phyloP scores from a whole-genome alignment of 2,113 vertebrate genomes.

The Aix galericulata region DNA sequence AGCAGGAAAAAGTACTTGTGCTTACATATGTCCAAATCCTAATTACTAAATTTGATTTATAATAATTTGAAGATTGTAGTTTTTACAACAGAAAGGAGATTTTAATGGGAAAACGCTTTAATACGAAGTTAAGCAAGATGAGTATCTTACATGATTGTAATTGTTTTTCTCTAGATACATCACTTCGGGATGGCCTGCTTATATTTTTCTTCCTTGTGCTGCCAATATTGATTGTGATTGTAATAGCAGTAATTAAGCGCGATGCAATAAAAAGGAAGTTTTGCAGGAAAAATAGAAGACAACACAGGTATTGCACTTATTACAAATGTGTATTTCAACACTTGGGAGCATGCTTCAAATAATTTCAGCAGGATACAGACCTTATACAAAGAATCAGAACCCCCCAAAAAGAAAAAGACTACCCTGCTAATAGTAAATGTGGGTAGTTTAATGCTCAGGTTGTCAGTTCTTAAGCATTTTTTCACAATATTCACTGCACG shows the following conservation, averaged over 20 bases:
- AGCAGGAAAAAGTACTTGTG: neutral
- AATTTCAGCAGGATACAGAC: neutral
- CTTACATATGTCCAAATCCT: neutral
- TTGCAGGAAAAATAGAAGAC: slow-evolving; percentile 50
- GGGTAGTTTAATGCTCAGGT: neutral
- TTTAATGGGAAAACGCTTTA: neutral
- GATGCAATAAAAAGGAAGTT: slow-evolving; percentile 57
- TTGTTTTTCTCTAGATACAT: slow-evolving; percentile 77
- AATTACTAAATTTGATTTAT: neutral
- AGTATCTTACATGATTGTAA: neutral
- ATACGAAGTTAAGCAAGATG: neutral
- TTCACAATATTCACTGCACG: neutral
- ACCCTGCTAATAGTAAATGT: neutral
- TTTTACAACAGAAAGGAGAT: neutral
- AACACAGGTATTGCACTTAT: slow-evolving; percentile 29
- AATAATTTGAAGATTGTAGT: neutral
- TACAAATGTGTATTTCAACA: neutral
- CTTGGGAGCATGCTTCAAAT: neutral
- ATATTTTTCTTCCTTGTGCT: slow-evolving; percentile 88
- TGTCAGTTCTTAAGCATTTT: neutral
- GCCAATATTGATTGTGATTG: slow-evolving; percentile 59
- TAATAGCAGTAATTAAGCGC: slow-evolving; percentile 59
- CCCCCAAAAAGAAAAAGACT: neutral
- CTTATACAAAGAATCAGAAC: neutral
- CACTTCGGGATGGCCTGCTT: slow-evolving; percentile 85